Evolutionary conservation across 2,888 invertebrate genomes (phyloP), one percentile per base, ranked within the genome.

Genomic region (Nomada goodeniana): DNA sequence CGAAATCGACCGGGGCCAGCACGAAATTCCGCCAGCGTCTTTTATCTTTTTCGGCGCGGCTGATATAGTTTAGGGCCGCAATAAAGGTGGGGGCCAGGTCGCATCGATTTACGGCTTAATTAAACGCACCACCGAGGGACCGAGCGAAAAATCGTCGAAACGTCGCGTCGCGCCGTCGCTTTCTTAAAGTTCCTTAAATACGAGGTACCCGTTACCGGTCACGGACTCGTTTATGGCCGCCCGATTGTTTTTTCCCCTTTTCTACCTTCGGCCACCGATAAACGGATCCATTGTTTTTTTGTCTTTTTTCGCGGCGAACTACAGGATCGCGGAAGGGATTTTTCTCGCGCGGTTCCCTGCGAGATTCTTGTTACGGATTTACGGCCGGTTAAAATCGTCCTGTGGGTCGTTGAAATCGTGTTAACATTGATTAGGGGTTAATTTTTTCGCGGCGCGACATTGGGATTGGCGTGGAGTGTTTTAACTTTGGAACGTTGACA

Each of bases 81-180:
- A 86, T 88, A 90, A 90, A 90, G 79, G 86, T 60, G 73, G 11
- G 79, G 72, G 78, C 59, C 15, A 60, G 76, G 60, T 53, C 82
- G 81, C 80, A 84, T 87, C 88, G 88, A 89, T 90, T 90, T 90
- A 90, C 87, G 89, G 86, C 90, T 90, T 89, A 90, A 90, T 90
- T 90, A 90, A 90, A 89, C 86, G 84, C 86, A 47, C 77, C 73
- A 52, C 42, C 69, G 74, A 60, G 74, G 76, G 79, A 68, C 72
- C 71, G 10, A 73, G 23, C 85, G 86, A 79, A 83, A 76, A 86
- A 73, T 84, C 64, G 72, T 75, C 74, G 76, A 77, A 84, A 47
- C 47, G 47, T 15, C 47, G 47, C 47, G 11, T 11, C 47, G 75
- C 55, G 70, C 55, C 50, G 36, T 55, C 61, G 81, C 68, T 80